phyloP scores from a whole-genome alignment of 2,113 vertebrate genomes.

The Pantherophis guttatus region DNA sequence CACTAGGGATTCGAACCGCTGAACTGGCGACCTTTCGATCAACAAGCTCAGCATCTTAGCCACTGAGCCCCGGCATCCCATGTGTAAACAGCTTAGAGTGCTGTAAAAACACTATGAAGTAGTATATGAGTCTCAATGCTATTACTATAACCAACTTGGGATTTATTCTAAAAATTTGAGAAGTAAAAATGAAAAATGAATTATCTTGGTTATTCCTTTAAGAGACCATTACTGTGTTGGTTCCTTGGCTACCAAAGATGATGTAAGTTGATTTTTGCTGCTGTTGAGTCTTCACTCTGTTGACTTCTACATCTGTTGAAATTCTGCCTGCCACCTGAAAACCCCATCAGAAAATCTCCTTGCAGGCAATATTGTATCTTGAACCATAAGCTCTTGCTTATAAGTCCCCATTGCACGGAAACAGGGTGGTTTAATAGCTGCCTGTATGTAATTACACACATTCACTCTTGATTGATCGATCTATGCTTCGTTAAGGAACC shows the following conservation, averaged over 20 bases:
- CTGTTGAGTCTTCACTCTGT: background rate
- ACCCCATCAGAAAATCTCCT: background rate
- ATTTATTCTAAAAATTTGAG: background rate
- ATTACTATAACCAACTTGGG: background rate
- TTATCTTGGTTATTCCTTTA: background rate
- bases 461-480: background rate
- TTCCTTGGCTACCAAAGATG: background rate
- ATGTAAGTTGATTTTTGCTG: background rate
- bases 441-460: background rate
- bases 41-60: too few species aligned
- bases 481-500: background rate
- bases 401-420: background rate
- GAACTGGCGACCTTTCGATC: too few species aligned
- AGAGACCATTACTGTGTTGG: background rate
- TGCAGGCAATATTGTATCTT: background rate
- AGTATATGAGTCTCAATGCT: background rate
- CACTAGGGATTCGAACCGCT: too few species aligned
- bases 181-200: background rate
- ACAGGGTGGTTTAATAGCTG: background rate
- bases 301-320: background rate
- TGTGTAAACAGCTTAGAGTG: background rate
- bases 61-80: too few species aligned
- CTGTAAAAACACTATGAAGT: background rate
- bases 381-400: background rate
- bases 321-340: background rate